Base-by-base conservation (phyloP, 2,888 invertebrate species). In the Gisinianus flammeolus region DNA sequence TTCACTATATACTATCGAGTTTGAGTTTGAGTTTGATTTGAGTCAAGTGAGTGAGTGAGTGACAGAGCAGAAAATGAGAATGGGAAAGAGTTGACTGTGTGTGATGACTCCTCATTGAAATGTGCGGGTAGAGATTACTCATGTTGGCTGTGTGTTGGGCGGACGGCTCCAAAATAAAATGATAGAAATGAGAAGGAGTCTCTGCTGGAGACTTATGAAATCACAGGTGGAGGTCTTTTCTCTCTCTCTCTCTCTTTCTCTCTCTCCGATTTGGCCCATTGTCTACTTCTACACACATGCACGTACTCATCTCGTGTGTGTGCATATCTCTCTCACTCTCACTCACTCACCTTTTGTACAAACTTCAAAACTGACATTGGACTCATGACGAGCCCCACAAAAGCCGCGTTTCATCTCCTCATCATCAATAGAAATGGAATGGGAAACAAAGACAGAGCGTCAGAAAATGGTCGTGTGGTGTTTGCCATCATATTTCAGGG, bases 121-220 rank as follows among this genome's bases (percentile, higher is more conserved):
- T 44, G 44, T 44, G 44, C 58, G 24, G 24, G 58, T 26, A 58
- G 24, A 58, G n/a, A n/a, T n/a, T n/a, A n/a, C 58, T 58, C 28
- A 16, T 26, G 16, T 24, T 64, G 28, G 24, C 26, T 62, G 24
- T 24, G 2, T 24, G 24, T 22, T 24, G 22, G 64, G 5, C 28
- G 26, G 0, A 64, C 26, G 64, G 30, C 64, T 56, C 5, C 19
- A 44, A 12, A 16, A 44, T 16, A 12, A 44, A 44, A 8, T 62
- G 64, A 77, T 62, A 64, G 62, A 26, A 30, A 33, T 77, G 44
- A n/a, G n/a, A 77, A 72, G 73, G 72, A 70, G 75, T 68, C 78
- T 22, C 78, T 66, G 78, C 73, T 67, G 74, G 78, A 78, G 78
- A 78, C 78, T 78, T 78, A 78, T 78, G 78, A 78, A 28, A 74